phyloP scores from a whole-genome alignment of 2,113 vertebrate genomes.

The Cryptomyrus ogoouensis region DNA sequence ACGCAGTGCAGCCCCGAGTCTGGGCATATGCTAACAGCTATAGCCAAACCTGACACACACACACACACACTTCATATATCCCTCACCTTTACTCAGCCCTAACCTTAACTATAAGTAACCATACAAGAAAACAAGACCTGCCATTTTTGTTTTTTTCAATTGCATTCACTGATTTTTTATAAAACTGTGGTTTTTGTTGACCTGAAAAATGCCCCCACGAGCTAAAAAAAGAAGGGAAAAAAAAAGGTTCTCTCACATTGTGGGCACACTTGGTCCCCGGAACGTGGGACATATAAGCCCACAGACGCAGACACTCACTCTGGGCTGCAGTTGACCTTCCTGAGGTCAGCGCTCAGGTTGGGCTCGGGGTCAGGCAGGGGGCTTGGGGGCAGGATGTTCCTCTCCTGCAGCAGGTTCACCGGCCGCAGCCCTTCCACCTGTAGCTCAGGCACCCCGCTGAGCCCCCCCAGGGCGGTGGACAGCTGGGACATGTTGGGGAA shows the following conservation, averaged over 20 bases:
- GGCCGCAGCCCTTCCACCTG: slow-evolving; percentile 81
- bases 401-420: slow-evolving; percentile 85
- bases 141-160: not conserved
- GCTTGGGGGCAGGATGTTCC: slow-evolving; percentile 74
- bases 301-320: slow-evolving; percentile 65
- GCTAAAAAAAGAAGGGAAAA: not conserved
- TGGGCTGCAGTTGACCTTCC: slow-evolving; percentile 88
- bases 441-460: slow-evolving; percentile 81
- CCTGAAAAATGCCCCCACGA: not conserved
- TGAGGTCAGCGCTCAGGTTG: slow-evolving; percentile 82
- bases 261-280: not conserved
- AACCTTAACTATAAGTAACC: not conserved
- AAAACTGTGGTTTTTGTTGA: not conserved
- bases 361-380: slow-evolving; percentile 76
- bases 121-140: not conserved
- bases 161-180: not conserved
- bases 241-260: not conserved
- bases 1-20: not conserved
- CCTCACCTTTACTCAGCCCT: not conserved
- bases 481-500: slow-evolving; percentile 81
- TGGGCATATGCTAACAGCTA: not conserved
- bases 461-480: slow-evolving; percentile 77
- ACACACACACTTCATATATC: too few species aligned
- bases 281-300: not conserved
- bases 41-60: not conserved